These are phyloP conservation scores for Tolypeutes matacus DNA, from an alignment of 2,797 vertebrate genomes.

Conservation along the genomic window DNA sequence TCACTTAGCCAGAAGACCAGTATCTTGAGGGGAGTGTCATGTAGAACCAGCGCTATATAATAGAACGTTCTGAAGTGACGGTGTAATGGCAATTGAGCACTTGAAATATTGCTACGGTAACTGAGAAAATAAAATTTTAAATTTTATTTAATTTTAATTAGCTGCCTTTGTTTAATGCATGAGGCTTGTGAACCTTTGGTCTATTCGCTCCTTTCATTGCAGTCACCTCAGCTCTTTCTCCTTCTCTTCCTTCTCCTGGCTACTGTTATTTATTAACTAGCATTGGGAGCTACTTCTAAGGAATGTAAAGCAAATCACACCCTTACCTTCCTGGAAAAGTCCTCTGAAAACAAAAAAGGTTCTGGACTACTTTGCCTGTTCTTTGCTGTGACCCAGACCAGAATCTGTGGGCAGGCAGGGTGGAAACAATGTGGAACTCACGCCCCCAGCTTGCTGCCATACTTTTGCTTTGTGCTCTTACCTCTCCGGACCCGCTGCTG, in stretches of 20 bases:
- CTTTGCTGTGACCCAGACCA: background rate
- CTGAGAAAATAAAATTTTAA: background rate
- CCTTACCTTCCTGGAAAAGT: conserved; percentile 54
- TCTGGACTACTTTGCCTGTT: background rate
- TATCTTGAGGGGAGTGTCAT: background rate
- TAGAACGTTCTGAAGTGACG: background rate
- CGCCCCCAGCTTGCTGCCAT: conserved; percentile 1
- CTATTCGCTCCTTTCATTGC: conserved; percentile 5
- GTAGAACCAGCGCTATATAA: background rate
- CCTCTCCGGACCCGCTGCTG: background rate
- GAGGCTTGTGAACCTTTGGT: conserved; percentile 64
- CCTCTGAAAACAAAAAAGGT: conserved; percentile 51
- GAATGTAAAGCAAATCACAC: conserved; percentile 48
- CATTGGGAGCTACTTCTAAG: conserved; percentile 60
- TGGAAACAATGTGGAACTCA: background rate
- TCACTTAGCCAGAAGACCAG: background rate
- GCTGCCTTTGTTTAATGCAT: conserved; percentile 24
- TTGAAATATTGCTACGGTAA: background rate
- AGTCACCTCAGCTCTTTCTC: conserved; percentile 60
- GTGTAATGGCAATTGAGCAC: background rate
- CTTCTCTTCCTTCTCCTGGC: conserved; percentile 46
- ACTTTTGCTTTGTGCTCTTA: conserved; percentile 26
- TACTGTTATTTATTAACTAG: conserved; percentile 79
- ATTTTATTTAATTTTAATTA: conserved; percentile 50
- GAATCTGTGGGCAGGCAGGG: background rate